These are phyloP conservation scores for Meloidogyne floridensis DNA, from an alignment of 1,140 invertebrate species.

Conservation along the genomic window DNA sequence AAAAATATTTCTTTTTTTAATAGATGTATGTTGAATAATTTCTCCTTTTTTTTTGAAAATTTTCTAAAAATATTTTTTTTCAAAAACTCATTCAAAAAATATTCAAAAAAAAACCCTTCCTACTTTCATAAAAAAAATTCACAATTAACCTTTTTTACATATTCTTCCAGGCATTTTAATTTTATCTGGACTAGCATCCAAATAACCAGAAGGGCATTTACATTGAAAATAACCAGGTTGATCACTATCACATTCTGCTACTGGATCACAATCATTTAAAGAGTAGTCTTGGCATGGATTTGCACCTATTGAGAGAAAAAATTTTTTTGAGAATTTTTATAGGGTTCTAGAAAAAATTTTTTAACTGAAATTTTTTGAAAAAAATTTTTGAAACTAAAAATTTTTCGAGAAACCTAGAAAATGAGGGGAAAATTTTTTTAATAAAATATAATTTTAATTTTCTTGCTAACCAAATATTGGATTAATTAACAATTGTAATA, in stretches of 20 bases:
- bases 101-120: neutral
- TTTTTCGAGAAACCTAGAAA: no score
- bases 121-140: conserved; percentile 20
- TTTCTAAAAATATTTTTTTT: no score
- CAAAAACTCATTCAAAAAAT: neutral
- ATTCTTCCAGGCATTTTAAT: conserved; percentile 55
- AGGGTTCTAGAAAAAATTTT: no score
- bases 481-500: neutral
- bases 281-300: conserved; percentile 65
- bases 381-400: no score
- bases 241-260: conserved; percentile 64
- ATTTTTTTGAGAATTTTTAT: neutral
- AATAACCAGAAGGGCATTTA: conserved; percentile 60
- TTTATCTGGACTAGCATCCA: conserved; percentile 52
- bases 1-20: no score
- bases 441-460: no score
- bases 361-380: no score
- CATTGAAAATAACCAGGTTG: conserved; percentile 65
- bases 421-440: neutral
- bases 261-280: conserved; percentile 62
- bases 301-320: conserved; percentile 45
- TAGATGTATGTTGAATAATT: no score
- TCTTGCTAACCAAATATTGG: neutral
- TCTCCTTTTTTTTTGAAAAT: no score
- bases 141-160: conserved; percentile 56